Conservation (phyloP, 2,797 vertebrate genomes). For the Microhierax caerulescens region DNA sequence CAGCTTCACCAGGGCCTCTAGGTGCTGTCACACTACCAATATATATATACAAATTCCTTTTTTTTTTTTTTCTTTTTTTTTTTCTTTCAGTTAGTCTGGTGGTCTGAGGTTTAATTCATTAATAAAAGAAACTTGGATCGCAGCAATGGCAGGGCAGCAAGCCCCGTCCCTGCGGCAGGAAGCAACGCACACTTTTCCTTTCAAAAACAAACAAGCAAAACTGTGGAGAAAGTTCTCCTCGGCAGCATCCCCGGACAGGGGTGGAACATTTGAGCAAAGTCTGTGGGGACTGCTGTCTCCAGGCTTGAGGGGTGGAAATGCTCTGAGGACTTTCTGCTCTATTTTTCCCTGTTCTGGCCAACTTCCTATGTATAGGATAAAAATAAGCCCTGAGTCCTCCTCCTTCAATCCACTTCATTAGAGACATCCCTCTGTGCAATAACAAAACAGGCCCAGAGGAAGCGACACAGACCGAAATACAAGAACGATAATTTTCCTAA, state of each 20-base stretch:
- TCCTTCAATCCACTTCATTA: constrained; percentile 8
- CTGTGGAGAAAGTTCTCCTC: constrained; percentile 67
- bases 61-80: neutral
- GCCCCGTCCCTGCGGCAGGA: constrained; percentile 66
- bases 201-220: constrained; percentile 78
- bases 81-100: neutral
- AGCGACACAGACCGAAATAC: constrained; percentile 72
- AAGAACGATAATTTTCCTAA: constrained; percentile 68
- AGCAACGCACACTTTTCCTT: constrained; percentile 71
- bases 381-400: constrained; percentile 38
- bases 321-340: constrained; percentile 25
- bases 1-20: neutral
- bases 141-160: constrained; percentile 69
- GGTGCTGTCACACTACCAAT: neutral
- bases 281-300: constrained; percentile 25
- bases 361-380: constrained; percentile 54
- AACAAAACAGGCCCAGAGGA: constrained; percentile 65
- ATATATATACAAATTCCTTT: neutral
- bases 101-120: constrained; percentile 13
- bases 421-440: constrained; percentile 60
- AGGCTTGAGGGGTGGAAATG: neutral
- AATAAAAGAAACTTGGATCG: constrained; percentile 45
- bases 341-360: neutral
- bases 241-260: constrained; percentile 36
- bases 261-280: constrained; percentile 60